These are phyloP conservation scores for Dolichoris vasculosae DNA, from an alignment of 1,140 invertebrate species.

Conservation along the genomic window DNA sequence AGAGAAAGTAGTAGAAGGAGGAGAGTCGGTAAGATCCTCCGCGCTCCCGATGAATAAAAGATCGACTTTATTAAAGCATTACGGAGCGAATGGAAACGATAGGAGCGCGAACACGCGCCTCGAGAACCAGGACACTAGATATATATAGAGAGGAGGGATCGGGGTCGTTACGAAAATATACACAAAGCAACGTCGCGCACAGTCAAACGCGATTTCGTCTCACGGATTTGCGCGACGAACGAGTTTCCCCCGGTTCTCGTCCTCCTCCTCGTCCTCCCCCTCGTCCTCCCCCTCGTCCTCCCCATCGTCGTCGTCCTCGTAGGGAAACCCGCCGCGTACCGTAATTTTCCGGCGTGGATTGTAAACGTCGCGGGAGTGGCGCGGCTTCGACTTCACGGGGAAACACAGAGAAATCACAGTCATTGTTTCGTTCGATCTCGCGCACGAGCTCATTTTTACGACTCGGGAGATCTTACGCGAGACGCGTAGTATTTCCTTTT, in stretches of 20 bases:
- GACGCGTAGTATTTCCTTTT: too few species aligned
- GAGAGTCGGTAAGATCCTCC: background rate
- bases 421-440: background rate
- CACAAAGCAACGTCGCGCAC: conserved; percentile 60
- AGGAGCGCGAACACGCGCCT: conserved; percentile 59
- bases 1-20: background rate
- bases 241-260: too few species aligned
- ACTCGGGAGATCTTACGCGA: background rate
- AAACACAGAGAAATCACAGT: background rate
- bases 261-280: background rate
- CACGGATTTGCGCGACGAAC: conserved; percentile 63
- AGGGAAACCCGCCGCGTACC: background rate
- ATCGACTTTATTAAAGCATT: conserved; percentile 59
- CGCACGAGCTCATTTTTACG: background rate
- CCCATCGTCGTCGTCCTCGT: background rate
- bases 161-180: conserved; percentile 76
- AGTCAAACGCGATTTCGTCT: conserved; percentile 60
- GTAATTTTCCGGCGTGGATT: background rate
- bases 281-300: background rate
- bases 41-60: conserved; percentile 41
- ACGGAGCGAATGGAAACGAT: conserved; percentile 55
- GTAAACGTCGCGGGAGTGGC: too few species aligned
- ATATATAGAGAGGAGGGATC: conserved; percentile 71
- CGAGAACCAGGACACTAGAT: conserved; percentile 71
- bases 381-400: background rate